Conservation (phyloP, 2,888 invertebrate species). For the Octodonta nipae region DNA sequence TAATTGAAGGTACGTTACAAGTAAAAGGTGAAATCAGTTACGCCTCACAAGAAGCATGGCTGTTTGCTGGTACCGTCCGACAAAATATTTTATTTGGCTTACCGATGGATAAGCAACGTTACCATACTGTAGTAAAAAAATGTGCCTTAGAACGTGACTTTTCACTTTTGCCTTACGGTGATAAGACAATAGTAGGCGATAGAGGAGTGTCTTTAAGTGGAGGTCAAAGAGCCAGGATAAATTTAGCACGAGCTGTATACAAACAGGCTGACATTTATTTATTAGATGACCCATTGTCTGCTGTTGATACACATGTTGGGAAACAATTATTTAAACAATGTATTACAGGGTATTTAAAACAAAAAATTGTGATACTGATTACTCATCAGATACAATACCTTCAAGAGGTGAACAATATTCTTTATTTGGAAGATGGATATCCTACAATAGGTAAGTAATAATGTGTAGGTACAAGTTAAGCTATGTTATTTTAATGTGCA, state of each 20-base stretch:
- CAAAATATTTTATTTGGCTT: constrained; percentile 89
- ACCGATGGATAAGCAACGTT: constrained; percentile 48
- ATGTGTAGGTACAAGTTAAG: background rate
- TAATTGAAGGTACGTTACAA: constrained; percentile 50
- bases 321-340: constrained; percentile 78
- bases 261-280: constrained; percentile 75
- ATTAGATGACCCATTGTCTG: constrained; percentile 81
- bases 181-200: constrained; percentile 74
- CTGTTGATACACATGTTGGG: constrained; percentile 86
- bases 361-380: constrained; percentile 60
- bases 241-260: constrained; percentile 76
- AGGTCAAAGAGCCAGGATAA: constrained; percentile 79
- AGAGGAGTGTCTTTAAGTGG: constrained; percentile 66
- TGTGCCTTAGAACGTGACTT: constrained; percentile 66
- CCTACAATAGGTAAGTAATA: constrained; percentile 40
- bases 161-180: constrained; percentile 62
- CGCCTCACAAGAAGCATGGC: constrained; percentile 80
- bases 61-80: constrained; percentile 67
- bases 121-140: constrained; percentile 52
- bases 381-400: constrained; percentile 65
- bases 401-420: constrained; percentile 44
- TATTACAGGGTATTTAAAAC: constrained; percentile 49
- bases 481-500: no score
- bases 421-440: constrained; percentile 45
- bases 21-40: constrained; percentile 63